phyloP scores from a whole-genome alignment of 1,140 invertebrate genomes.

The Phortica variegata region DNA sequence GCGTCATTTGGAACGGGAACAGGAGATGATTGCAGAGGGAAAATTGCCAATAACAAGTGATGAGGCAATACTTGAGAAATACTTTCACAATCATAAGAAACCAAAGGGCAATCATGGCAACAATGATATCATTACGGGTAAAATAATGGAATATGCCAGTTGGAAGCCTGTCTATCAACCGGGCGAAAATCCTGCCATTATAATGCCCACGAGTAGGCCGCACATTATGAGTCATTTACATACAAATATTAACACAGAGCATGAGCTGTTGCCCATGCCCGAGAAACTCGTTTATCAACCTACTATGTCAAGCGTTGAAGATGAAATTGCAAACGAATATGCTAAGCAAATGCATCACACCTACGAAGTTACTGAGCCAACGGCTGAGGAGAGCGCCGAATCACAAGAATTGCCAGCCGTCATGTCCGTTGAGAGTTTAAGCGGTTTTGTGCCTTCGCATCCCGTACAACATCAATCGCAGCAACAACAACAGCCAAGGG shows the following conservation, averaged over 20 bases:
- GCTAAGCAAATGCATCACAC: slow-evolving; percentile 24
- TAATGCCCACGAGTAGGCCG: slow-evolving; percentile 25
- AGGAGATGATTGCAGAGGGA: slow-evolving; percentile 48
- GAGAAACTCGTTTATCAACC: slow-evolving; percentile 40
- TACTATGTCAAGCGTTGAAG: slow-evolving; percentile 12
- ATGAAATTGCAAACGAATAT: slow-evolving; percentile 26
- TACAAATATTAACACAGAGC: slow-evolving; percentile 31
- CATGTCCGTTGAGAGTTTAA: slow-evolving; percentile 20
- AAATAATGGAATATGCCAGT: slow-evolving; percentile 40
- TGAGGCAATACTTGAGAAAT: slow-evolving; percentile 37
- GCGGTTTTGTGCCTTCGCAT: slow-evolving; percentile 37
- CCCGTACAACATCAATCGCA: slow-evolving; percentile 1
- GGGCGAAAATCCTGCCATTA: slow-evolving; percentile 27
- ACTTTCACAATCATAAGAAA: slow-evolving; percentile 28
- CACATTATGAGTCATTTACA: slow-evolving; percentile 34
- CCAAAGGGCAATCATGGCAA: slow-evolving; percentile 3
- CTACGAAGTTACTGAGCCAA: slow-evolving; percentile 46
- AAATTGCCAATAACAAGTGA: slow-evolving; percentile 31
- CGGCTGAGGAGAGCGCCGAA: slow-evolving; percentile 38
- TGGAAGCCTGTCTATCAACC: slow-evolving; percentile 44
- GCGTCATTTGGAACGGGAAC: slow-evolving; percentile 43
- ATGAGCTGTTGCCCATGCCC: slow-evolving; percentile 39
- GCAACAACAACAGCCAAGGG: too few relatives aligned
- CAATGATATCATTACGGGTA: slow-evolving; percentile 39
- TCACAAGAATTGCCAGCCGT: slow-evolving; percentile 20